A percentile compares a stretch with the other conserved stretches of the same genome.
Conservation (phyloP, 1,140 invertebrate species). For the roundworm (Caenorhabditis elegans) region DNA sequence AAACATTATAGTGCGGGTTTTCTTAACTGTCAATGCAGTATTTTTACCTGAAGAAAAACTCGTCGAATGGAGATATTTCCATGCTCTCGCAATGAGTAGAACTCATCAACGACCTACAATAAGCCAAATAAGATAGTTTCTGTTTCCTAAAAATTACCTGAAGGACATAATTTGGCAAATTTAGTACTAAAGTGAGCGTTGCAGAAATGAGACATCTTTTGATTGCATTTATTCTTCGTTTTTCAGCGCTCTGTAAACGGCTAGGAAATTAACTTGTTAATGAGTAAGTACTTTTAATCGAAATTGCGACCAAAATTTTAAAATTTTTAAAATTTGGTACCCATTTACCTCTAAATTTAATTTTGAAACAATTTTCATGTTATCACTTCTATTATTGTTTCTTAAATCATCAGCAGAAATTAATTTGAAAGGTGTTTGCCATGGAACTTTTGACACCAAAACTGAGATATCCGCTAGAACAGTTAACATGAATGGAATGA, state of each 20-base stretch:
- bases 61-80: background rate
- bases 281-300: too few relatives aligned
- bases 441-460: constrained; percentile 6
- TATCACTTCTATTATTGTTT: constrained; percentile 10
- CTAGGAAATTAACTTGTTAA: too few relatives aligned
- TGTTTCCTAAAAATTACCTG: background rate
- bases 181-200: background rate
- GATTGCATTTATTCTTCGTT: background rate
- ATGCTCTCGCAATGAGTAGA: background rate
- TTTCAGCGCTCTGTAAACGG: background rate
- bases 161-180: background rate
- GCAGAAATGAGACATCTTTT: background rate
- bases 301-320: too few relatives aligned
- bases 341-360: background rate
- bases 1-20: too few relatives aligned
- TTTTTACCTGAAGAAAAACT: background rate
- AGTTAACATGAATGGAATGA: background rate
- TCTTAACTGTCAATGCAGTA: too few relatives aligned
- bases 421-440: constrained; percentile 13
- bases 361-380: constrained; percentile 13
- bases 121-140: background rate
- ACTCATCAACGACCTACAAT: background rate
- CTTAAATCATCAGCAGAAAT: constrained; percentile 10
- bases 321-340: too few relatives aligned
- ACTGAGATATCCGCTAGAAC: background rate